Evolutionary conservation across 2,113 vertebrate genomes (phyloP).

Genomic region (Craseonycteris thonglongyai): DNA sequence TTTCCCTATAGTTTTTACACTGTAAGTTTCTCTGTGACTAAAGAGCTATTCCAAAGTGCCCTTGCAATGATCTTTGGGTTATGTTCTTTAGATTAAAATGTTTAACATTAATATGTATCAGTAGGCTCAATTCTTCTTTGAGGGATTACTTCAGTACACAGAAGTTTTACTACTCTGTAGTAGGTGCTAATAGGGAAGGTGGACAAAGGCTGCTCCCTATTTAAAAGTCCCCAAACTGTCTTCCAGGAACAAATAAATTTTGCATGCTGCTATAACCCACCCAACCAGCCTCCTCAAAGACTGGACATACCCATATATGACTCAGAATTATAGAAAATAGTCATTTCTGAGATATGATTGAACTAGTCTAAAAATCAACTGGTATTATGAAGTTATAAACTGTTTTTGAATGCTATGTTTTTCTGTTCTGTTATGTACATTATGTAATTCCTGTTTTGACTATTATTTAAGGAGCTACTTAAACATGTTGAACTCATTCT

Average conservation of each 20-base stretch:
- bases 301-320: neutral
- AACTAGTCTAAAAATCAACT: neutral
- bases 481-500: neutral
- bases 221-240: neutral
- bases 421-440: neutral
- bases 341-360: neutral
- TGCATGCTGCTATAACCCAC: neutral
- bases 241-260: neutral
- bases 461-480: neutral
- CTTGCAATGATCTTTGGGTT: neutral
- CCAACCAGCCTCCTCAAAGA: neutral
- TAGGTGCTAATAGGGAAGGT: neutral
- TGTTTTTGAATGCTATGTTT: neutral
- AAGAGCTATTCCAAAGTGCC: neutral
- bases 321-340: neutral
- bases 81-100: neutral
- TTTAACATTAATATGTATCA: neutral
- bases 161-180: neutral
- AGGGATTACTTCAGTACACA: neutral
- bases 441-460: neutral
- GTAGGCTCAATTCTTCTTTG: neutral
- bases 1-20: neutral
- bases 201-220: neutral
- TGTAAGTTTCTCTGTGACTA: neutral
- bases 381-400: neutral